phyloP scores from a whole-genome alignment of 2,888 invertebrate species.

The Bellardia pandia region DNA sequence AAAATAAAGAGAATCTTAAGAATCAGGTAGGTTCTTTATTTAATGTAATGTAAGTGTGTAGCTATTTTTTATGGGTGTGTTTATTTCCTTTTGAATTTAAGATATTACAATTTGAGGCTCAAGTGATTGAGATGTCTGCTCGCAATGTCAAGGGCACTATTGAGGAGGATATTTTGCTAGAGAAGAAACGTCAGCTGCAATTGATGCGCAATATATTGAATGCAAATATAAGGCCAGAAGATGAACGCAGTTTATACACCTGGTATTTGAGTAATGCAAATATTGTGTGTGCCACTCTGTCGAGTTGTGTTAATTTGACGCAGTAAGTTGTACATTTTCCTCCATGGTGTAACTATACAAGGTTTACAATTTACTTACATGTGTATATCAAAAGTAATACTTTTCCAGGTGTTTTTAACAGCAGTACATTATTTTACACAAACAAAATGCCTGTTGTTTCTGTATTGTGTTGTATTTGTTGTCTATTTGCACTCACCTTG shows the following conservation, averaged over 20 bases:
- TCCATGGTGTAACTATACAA: background rate
- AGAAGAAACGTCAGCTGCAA: conserved; percentile 79
- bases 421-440: too few relatives aligned
- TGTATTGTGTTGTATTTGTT: too few relatives aligned
- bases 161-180: conserved; percentile 75
- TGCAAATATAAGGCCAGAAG: conserved; percentile 75
- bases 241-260: conserved; percentile 79
- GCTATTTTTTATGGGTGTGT: background rate
- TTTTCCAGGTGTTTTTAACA: too few relatives aligned
- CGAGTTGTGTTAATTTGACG: conserved; percentile 85
- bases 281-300: conserved; percentile 89
- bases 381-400: too few relatives aligned
- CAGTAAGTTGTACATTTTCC: conserved; percentile 73
- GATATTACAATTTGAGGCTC: conserved; percentile 64
- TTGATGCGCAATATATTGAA: conserved; percentile 76
- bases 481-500: too few relatives aligned
- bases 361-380: too few relatives aligned
- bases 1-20: conserved; percentile 84
- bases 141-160: conserved; percentile 74
- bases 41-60: background rate
- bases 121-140: conserved; percentile 71
- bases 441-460: too few relatives aligned
- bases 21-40: conserved; percentile 68
- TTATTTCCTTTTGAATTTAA: conserved; percentile 4
- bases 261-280: conserved; percentile 86